A percentile compares a stretch with the other conserved stretches of the same genome.
These are phyloP conservation scores for Drosophila paranaensis DNA, from an alignment of 2,888 invertebrate species.

Conservation along the genomic window DNA sequence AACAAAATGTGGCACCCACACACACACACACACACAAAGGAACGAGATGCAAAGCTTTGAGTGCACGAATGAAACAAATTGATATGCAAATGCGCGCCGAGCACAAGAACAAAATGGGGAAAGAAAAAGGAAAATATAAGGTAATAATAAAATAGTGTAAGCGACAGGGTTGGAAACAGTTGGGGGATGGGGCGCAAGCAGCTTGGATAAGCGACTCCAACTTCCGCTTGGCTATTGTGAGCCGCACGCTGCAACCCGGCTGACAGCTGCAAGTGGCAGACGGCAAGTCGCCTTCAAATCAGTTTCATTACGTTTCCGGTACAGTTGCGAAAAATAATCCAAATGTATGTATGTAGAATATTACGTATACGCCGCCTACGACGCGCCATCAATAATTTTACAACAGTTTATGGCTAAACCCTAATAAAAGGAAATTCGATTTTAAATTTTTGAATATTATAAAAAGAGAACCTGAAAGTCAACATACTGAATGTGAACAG, in stretches of 20 bases:
- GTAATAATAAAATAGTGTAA: constrained; percentile 55
- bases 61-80: constrained; percentile 75
- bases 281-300: constrained; percentile 51
- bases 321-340: constrained; percentile 28
- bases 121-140: constrained; percentile 12
- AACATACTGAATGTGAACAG: background rate
- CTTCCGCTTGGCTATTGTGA: constrained; percentile 59
- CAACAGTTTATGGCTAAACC: constrained; percentile 43
- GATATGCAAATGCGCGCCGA: constrained; percentile 68
- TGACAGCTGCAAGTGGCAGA: constrained; percentile 76
- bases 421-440: constrained; percentile 55
- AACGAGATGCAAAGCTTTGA: constrained; percentile 49
- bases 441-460: constrained; percentile 25
- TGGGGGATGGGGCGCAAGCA: constrained; percentile 26
- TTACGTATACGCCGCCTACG: constrained; percentile 70
- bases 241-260: constrained; percentile 23
- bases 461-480: background rate
- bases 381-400: constrained; percentile 63
- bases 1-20: constrained; percentile 34
- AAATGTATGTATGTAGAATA: constrained; percentile 24
- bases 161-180: constrained; percentile 26
- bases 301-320: constrained; percentile 61
- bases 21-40: background rate
- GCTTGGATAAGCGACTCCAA: constrained; percentile 61
- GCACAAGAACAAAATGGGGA: constrained; percentile 16